phyloP scores from a whole-genome alignment of 2,888 invertebrate genomes.

The Melieria picta region DNA sequence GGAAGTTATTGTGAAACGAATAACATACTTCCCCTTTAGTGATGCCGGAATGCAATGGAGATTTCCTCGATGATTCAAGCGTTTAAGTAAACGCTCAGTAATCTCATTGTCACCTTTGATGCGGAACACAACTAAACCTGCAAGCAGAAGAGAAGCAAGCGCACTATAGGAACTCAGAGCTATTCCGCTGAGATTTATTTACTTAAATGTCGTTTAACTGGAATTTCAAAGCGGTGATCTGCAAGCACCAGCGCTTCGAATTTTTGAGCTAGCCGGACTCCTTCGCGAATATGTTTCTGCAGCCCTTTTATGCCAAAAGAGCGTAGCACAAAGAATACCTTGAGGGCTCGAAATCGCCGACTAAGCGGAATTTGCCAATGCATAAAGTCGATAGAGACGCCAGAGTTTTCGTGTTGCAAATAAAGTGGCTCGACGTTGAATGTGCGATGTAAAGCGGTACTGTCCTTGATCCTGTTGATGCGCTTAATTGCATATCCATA shows the following conservation, averaged over 20 bases:
- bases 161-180: neutral
- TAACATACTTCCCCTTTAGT: slow-evolving; percentile 89
- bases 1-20: slow-evolving; percentile 91
- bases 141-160: slow-evolving; percentile 24
- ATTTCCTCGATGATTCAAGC: slow-evolving; percentile 85
- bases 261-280: slow-evolving; percentile 88
- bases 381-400: slow-evolving; percentile 96
- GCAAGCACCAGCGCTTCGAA: slow-evolving; percentile 87
- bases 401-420: slow-evolving; percentile 96
- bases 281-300: slow-evolving; percentile 92
- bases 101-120: slow-evolving; percentile 85
- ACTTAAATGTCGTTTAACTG: slow-evolving; percentile 82
- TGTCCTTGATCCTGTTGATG: slow-evolving; percentile 85
- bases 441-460: slow-evolving; percentile 91
- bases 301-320: slow-evolving; percentile 91
- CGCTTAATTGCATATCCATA: neutral
- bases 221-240: slow-evolving; percentile 90
- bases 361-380: slow-evolving; percentile 98
- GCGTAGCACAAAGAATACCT: slow-evolving; percentile 96
- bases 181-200: neutral
- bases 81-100: slow-evolving; percentile 88
- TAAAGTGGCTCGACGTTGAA: slow-evolving; percentile 99
- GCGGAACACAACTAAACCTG: slow-evolving; percentile 90
- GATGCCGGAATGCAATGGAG: slow-evolving; percentile 96
- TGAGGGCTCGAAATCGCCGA: slow-evolving; percentile 90